phyloP scores from a whole-genome alignment of 2,113 vertebrate species.

The Vireo altiloquus region DNA sequence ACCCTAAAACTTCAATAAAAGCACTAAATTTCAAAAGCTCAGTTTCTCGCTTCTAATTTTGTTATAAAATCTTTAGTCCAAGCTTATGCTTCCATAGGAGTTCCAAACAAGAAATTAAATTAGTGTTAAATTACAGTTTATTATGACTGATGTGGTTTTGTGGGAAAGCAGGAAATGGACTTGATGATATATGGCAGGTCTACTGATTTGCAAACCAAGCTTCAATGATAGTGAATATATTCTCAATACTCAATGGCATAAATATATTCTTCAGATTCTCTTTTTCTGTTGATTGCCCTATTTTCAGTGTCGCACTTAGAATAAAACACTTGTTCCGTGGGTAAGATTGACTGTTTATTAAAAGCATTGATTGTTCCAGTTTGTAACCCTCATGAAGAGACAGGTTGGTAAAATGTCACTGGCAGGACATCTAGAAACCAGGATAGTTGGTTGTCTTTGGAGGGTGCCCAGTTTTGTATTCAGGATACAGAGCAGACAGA shows the following conservation, averaged over 20 bases:
- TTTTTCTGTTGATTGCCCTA: not conserved
- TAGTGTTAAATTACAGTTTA: not conserved
- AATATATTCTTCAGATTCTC: not conserved
- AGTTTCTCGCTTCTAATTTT: not conserved
- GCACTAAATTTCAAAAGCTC: not conserved
- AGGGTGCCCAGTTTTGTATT: not conserved
- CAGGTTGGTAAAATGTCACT: not conserved
- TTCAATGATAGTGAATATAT: not conserved
- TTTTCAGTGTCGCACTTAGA: not conserved
- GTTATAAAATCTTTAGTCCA: not conserved
- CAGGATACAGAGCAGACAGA: not conserved
- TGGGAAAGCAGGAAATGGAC: not conserved
- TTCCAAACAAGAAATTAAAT: not conserved
- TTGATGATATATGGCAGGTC: rapidly evolving
- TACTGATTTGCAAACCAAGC: not conserved
- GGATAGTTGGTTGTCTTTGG: not conserved
- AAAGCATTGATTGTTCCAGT: not conserved
- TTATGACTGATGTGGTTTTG: not conserved
- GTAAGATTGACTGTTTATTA: not conserved
- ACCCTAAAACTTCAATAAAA: not conserved
- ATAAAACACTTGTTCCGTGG: not conserved
- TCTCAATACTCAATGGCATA: not conserved
- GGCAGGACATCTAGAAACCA: not conserved
- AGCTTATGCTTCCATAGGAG: not conserved
- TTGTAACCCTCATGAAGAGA: not conserved